Percentiles rank a stretch among this genome's conserved stretches.
Evolutionary conservation across 2,888 invertebrate genomes (phyloP).

Genomic region (Eupithecia vulgata): DNA sequence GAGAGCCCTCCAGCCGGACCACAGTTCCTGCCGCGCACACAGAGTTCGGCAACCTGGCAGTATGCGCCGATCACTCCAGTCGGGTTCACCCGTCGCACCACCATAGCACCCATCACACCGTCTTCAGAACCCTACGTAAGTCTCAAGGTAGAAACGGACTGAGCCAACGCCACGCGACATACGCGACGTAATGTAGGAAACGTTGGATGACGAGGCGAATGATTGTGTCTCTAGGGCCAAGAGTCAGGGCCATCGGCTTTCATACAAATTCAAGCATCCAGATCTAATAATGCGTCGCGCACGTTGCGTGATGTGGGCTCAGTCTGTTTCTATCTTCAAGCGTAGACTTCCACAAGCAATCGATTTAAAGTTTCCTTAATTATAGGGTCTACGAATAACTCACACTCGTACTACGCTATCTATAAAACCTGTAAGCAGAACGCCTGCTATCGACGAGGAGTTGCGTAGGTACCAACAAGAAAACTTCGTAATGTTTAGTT

Average conservation of each 20-base stretch:
- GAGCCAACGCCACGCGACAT: neutral
- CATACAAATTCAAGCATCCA: neutral
- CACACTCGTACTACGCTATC: slow-evolving; percentile 52
- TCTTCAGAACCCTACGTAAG: slow-evolving; percentile 53
- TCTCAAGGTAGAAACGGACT: slow-evolving; percentile 25
- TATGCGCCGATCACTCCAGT: slow-evolving; percentile 73
- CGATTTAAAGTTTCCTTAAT: slow-evolving; percentile 11
- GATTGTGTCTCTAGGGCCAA: neutral
- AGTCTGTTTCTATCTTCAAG: neutral
- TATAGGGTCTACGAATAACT: slow-evolving; percentile 38
- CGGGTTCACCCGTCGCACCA: slow-evolving; percentile 59
- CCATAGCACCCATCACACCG: slow-evolving; percentile 57
- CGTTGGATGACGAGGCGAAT: neutral
- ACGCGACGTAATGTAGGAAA: neutral
- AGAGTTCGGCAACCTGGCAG: slow-evolving; percentile 55
- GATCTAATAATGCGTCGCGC: neutral
- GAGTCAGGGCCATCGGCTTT: neutral
- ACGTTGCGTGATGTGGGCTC: neutral
- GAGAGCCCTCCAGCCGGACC: slow-evolving; percentile 72
- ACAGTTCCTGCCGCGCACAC: slow-evolving; percentile 62
- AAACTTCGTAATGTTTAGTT: slow-evolving; percentile 43
- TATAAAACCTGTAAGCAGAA: slow-evolving; percentile 51
- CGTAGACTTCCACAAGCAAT: neutral
- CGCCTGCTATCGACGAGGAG: slow-evolving; percentile 42
- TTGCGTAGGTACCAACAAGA: slow-evolving; percentile 46